Evolutionary conservation across 23 tunicate genomes (phyloP), one percentile per base, ranked within the genome.

Genomic region (Trididemnum nubilum): DNA sequence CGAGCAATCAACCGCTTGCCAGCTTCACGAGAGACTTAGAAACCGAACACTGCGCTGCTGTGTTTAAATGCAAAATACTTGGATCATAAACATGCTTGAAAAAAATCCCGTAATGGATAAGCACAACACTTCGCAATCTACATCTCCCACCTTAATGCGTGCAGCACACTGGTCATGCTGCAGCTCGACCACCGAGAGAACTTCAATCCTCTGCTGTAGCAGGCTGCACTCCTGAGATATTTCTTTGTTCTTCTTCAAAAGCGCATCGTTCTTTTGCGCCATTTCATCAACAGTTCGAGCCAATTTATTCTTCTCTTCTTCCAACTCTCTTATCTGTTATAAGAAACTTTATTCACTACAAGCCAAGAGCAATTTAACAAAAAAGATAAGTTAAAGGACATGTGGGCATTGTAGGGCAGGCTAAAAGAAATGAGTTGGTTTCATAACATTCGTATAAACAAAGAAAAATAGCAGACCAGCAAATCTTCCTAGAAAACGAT

Each of bases 131-230:
- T n/a, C 0, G 44, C 44, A 15, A 34, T 9, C 29, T 24, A 12
- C 9, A 64, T 24, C 29, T 5, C 32, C 29, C 32, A 91, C 97
- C 88, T 92, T 82, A 12, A 81, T 58, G 65, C 88, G 50, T 23
- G 59, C 51, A 5, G 91, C 84, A 12, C 86, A 79, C 50, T 92
- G 88, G 24, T 79, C 64, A 35, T 92, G 97, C 73, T 92, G 97
- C 38, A 51, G 82, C 64, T 92, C 97, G 26, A 92, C 73, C 0
- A 83, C 92, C 40, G 85, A 63, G 29, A 92, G 81, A 28, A 92
- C 82, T 35, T 85, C 85, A 35, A 92, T 81, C 31, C 89, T 58
- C 70, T 92, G 97, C 51, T 92, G 97, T 67, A 92, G 76, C 88
- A 92, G 72, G 67, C 88, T 92, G 82, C 88, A 86, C 64, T 92